Percentiles rank a stretch among this genome's conserved stretches.
Evolutionary conservation across 2,797 vertebrate species (phyloP).

Genomic region (Nannoperca obscura): DNA sequence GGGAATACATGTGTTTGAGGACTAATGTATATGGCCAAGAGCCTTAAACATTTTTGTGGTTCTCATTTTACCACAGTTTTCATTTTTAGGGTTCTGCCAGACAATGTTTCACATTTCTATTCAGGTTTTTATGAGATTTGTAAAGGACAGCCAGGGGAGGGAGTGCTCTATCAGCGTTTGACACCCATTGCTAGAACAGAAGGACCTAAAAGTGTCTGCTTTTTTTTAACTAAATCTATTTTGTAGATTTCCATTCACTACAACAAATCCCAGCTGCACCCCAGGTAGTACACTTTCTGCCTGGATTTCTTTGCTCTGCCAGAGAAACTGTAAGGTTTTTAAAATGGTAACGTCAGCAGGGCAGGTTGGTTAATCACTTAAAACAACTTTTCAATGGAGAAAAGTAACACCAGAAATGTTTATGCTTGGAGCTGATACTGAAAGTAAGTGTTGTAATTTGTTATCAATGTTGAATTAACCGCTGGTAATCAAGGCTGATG

Average conservation of each 20-base stretch:
- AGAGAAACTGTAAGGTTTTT: not conserved
- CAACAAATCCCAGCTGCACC: constrained; percentile 5
- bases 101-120: constrained; percentile 57
- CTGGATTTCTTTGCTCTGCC: not conserved
- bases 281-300: not conserved
- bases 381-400: too few species aligned
- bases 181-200: constrained; percentile 29
- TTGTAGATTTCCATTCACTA: constrained; percentile 18
- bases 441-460: too few species aligned
- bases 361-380: not conserved
- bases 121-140: constrained; percentile 51
- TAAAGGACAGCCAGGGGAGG: constrained; percentile 13
- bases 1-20: constrained; percentile 1
- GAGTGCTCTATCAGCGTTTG: constrained; percentile 36
- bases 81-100: constrained; percentile 18
- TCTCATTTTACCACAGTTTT: constrained; percentile 25
- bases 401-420: too few species aligned
- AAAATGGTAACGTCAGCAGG: not conserved
- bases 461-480: too few species aligned
- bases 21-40: constrained; percentile 16
- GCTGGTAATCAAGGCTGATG: too few species aligned
- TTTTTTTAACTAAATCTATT: constrained; percentile 31
- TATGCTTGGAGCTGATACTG: too few species aligned
- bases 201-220: constrained; percentile 29
- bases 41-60: constrained; percentile 17